Conservation (phyloP, 2,797 vertebrate genomes). For the Myoxocephalus aenaeus region DNA sequence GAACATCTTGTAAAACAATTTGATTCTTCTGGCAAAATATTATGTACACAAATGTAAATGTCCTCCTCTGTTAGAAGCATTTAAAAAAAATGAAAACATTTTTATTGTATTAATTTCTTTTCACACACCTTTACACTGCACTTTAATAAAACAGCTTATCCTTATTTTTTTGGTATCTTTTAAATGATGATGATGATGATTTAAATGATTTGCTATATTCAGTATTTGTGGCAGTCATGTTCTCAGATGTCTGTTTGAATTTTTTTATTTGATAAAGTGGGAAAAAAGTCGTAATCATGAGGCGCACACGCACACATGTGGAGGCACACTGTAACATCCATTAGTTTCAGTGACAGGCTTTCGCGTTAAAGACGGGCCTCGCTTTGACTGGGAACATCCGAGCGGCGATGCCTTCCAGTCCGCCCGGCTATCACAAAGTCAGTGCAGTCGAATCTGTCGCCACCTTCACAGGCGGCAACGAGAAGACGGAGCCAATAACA, state of each 20-base stretch:
- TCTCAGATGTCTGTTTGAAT: neutral
- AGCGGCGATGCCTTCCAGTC: neutral
- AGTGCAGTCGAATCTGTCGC: conserved; percentile 4
- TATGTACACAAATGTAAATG: too few species aligned
- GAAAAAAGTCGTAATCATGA: too few species aligned
- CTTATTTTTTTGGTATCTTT: neutral
- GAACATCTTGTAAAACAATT: too few species aligned
- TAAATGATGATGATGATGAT: too few species aligned
- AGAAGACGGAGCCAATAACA: conserved; percentile 39
- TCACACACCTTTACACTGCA: neutral
- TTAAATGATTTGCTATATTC: too few species aligned
- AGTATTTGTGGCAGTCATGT: neutral
- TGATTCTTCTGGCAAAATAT: too few species aligned
- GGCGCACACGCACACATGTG: too few species aligned
- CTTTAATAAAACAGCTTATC: neutral
- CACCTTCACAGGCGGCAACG: neutral
- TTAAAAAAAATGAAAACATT: too few species aligned
- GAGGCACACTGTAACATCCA: too few species aligned
- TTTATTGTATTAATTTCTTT: neutral
- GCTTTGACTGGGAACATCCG: neutral
- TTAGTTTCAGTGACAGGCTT: neutral
- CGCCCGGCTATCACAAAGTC: conserved; percentile 5
- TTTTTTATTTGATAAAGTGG: neutral
- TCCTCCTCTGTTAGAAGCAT: too few species aligned
- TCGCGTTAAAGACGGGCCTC: neutral